These are phyloP conservation scores for Scarus forsteni DNA, from an alignment of 2,797 vertebrate genomes.

Conservation along the genomic window DNA sequence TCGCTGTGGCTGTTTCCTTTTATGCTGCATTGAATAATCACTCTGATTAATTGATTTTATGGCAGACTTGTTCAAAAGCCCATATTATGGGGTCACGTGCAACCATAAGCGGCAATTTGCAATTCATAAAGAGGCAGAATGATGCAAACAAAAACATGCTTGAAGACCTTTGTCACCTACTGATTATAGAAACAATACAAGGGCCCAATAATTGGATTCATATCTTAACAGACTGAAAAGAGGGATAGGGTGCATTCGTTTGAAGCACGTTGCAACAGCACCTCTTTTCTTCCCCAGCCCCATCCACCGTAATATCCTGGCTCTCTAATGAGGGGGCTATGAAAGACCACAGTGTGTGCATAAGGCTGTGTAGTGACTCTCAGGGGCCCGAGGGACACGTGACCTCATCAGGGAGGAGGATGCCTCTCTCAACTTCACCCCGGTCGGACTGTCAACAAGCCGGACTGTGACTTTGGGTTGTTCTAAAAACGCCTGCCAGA, in stretches of 20 bases:
- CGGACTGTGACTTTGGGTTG: constrained; percentile 44
- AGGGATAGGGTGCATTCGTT: constrained; percentile 13
- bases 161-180: not conserved
- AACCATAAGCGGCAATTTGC: constrained; percentile 2
- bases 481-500: constrained; percentile 32
- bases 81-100: constrained; percentile 12
- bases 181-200: constrained; percentile 11
- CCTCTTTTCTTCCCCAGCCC: constrained; percentile 50
- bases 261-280: constrained; percentile 47
- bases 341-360: constrained; percentile 71
- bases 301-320: constrained; percentile 51
- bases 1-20: constrained; percentile 26
- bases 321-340: constrained; percentile 51
- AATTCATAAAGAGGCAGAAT: not conserved
- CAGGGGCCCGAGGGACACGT: constrained; percentile 45
- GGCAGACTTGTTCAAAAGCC: not conserved
- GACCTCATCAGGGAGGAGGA: constrained; percentile 43
- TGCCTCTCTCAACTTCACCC: constrained; percentile 32
- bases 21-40: constrained; percentile 37
- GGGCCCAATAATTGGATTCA: constrained; percentile 23
- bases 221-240: constrained; percentile 20
- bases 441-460: constrained; percentile 43
- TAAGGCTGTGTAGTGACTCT: constrained; percentile 41
- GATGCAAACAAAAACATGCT: constrained; percentile 21
- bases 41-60: constrained; percentile 10